Evolutionary conservation across 2,888 invertebrate genomes (phyloP).

Genomic region (Ophion ventricosus): DNA sequence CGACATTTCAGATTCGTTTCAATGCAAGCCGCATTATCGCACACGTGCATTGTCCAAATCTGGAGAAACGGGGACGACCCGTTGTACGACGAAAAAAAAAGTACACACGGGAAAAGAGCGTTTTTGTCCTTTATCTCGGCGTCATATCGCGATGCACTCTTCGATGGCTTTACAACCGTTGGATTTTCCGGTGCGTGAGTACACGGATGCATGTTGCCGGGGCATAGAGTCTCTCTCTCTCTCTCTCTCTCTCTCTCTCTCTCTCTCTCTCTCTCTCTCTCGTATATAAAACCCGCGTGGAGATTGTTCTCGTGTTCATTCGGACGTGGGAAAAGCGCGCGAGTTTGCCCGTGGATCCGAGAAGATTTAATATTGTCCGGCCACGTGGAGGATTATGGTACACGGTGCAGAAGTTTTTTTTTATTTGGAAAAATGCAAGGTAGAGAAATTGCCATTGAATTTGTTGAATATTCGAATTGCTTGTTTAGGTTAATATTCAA

Average conservation of each 20-base stretch:
- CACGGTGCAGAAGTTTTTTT: neutral
- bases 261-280: slow-evolving; percentile 4
- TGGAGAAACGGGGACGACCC: slow-evolving; percentile 32
- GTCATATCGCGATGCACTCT: slow-evolving; percentile 47
- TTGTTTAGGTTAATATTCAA: neutral
- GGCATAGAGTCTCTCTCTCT: slow-evolving; percentile 20
- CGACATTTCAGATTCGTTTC: slow-evolving; percentile 48
- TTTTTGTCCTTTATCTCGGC: slow-evolving; percentile 37
- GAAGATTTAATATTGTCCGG: slow-evolving; percentile 37
- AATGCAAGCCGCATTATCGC: slow-evolving; percentile 14
- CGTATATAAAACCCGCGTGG: slow-evolving; percentile 20
- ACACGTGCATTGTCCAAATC: slow-evolving; percentile 18
- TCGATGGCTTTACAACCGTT: slow-evolving; percentile 50
- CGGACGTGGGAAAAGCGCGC: slow-evolving; percentile 55
- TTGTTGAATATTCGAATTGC: neutral
- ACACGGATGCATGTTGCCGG: slow-evolving; percentile 5
- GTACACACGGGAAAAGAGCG: slow-evolving; percentile 23
- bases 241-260: slow-evolving; percentile 27
- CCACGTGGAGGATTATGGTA: slow-evolving; percentile 3
- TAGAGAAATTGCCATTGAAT: neutral
- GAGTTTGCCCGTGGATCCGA: slow-evolving; percentile 27
- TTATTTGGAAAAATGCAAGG: neutral
- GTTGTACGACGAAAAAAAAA: slow-evolving; percentile 12
- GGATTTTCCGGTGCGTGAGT: slow-evolving; percentile 53
- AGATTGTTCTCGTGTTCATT: slow-evolving; percentile 49